Base-by-base conservation (phyloP, 2,113 vertebrate genomes). In the Centropus bengalensis region DNA sequence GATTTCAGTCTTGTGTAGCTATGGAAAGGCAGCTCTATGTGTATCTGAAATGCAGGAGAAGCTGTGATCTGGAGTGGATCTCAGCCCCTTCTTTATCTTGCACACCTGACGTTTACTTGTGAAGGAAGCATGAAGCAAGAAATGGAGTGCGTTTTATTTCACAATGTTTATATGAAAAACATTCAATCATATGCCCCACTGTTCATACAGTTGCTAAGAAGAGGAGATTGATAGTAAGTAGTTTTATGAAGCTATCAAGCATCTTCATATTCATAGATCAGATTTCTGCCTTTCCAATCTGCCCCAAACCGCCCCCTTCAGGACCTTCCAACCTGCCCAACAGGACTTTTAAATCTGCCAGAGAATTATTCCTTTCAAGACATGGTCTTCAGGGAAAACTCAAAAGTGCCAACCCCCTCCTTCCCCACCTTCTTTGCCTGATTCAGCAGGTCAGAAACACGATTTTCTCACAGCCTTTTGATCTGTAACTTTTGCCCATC, bases 181-280 rank as follows among this genome's bases (percentile, higher is more conserved):
- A 86, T 90, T 96, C 90, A 79, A 38, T 96, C 91, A 71, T 84
- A 79, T 82, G 76, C 66, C 80, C 88, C 84, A 77, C 92, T 94
- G 80, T 83, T 95, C 74, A 18, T 85, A 62, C 44, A 91, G 86
- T 89, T 88, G 77, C 76, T 95, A 90, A 95, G 86, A 95, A 91
- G 86, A 82, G 66, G 95, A 96, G 82, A 93, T 90, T 93, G 85
- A 94, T 93, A 88, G 76, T 64, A 86, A 95, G 89, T 86, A 68
- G 82, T 71, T 87, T 93, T 78, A 56, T 17, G 49, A 83, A 94
- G 76, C 62, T 86, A 93, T 88, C 91, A 79, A 84, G 67, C 69
- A 80, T 67, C 56, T 95, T 95, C 88, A 82, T 86, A 93, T 77
- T 82, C 58, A 82, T 82, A 66, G 42, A 76, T 95, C 76, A 84